Base-by-base conservation (phyloP, 2,797 vertebrate species). In the Limosa lapponica region DNA sequence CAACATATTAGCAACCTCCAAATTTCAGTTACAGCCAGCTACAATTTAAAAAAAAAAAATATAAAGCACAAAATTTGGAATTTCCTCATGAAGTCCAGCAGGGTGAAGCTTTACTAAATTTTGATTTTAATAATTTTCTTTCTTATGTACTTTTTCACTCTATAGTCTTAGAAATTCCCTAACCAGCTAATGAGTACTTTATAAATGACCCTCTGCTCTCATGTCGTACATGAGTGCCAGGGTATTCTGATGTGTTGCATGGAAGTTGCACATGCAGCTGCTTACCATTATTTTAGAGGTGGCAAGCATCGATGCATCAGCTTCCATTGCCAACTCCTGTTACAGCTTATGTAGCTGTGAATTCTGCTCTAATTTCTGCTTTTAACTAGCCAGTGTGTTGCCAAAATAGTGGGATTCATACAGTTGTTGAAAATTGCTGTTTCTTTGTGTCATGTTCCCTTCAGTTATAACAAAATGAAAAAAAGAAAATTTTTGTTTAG, bases 1-100 rank as follows among this genome's bases (percentile, higher is more conserved):
- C 97, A 97, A 95, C 48, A 57, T 97, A 96, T 96, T 97, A 96
- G 66, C 57, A 96, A 86, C 43, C 18, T 82, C 57, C 80, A 93
- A 94, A 94, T 96, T 96, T 89, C 77, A 91, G 39, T 94, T 95
- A 78, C 34, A 95, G 78, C 61, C 90, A 97, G 43, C 58, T 81
- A 62, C 41, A 32, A 46, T 28, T 82, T 7, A 37, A 52, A 90
- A 77, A 72, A 78, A 41, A 37, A 75, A 70, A 59, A n/a, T 41
- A 86, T 17, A 30, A 54, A 89, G 52, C 51, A 24, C 57, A 70
- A 79, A 94, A 82, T 83, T 81, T 15, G 14, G 23, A 10, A 82
- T 88, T 95, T 96, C 52, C 41, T n/a, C 36, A 22, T 78, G 66
- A 89, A 75, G 25, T 71, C 59, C 27, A 70, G 39, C 44, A 48